Evolutionary conservation across 2,888 invertebrate genomes (phyloP), one percentile per base, ranked within the genome.

Genomic region (Hyposoter dolosus): DNA sequence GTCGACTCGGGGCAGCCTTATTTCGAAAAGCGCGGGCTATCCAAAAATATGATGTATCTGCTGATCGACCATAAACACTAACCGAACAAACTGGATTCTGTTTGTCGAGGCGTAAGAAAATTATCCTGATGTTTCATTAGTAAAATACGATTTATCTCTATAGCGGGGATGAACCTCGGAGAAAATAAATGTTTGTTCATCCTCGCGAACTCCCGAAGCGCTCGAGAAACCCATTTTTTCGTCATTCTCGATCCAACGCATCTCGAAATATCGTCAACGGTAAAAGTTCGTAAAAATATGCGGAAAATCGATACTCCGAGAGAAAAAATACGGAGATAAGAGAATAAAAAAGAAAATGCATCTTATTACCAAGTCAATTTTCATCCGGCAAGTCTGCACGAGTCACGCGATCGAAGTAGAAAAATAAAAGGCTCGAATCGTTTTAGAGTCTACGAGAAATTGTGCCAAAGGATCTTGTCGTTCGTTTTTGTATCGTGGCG

Each of bases 321-420:
- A 47, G 45, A 63, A 76, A 76, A 5, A 75, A 56, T 23, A 23
- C 19, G 5, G 43, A 60, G 56, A 28, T 43, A 19, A 32, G 32
- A 50, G 66, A 76, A 35, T 35, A n/a, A 7, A 66, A 45, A 12
- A 10, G 12, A 43, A 45, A 28, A 76, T 65, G 28, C 17, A 35
- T 78, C 53, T 69, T 78, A 69, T 69, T 78, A 69, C 68, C 56
- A n/a, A 43, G 78, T 68, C 15, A 69, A 69, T 32, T 32, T 56
- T 56, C 53, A 3, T 40, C 40, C 43, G 40, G 12, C 35, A 43
- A 78, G 40, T 66, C 75, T 76, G 63, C 45, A 1, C 45, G 75
- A 35, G n/a, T 45, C 10, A 63, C 63, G 75, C 12, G 43, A 50
- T 28, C 12, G n/a, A 35, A 50, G 17, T 50, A 77, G 35, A 77